Conservation (phyloP, 2,888 invertebrate species). For the Drosophila neutralis region DNA sequence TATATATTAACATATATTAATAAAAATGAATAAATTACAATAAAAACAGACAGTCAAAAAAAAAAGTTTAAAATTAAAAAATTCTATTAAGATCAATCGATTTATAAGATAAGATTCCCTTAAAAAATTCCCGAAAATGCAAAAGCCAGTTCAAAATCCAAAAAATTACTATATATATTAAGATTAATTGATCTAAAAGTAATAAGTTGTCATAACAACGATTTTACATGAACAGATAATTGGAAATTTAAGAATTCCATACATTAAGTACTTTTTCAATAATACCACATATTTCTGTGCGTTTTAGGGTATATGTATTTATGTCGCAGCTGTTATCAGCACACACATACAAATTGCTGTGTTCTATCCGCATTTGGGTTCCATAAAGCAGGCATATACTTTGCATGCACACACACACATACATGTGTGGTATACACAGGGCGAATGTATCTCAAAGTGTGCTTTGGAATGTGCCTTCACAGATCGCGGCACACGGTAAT, state of each 20-base stretch:
- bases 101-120: not conserved
- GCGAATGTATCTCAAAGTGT: constrained; percentile 67
- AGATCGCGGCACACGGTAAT: constrained; percentile 82
- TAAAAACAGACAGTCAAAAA: not conserved
- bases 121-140: not conserved
- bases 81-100: not conserved
- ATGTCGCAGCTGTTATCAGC: constrained; percentile 7
- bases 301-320: not conserved
- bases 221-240: not conserved
- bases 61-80: not conserved
- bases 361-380: constrained; percentile 10
- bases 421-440: constrained; percentile 1
- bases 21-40: not conserved
- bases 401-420: constrained; percentile 44
- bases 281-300: not conserved
- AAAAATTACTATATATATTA: not conserved
- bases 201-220: not conserved
- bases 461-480: constrained; percentile 83
- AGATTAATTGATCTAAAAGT: not conserved
- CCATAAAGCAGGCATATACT: constrained; percentile 37
- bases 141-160: not conserved
- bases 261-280: not conserved
- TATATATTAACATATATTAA: not conserved
- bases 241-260: not conserved
- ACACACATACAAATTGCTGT: not conserved